Conservation (phyloP, 1,140 invertebrate genomes). For the Cryptotermes secundus region DNA sequence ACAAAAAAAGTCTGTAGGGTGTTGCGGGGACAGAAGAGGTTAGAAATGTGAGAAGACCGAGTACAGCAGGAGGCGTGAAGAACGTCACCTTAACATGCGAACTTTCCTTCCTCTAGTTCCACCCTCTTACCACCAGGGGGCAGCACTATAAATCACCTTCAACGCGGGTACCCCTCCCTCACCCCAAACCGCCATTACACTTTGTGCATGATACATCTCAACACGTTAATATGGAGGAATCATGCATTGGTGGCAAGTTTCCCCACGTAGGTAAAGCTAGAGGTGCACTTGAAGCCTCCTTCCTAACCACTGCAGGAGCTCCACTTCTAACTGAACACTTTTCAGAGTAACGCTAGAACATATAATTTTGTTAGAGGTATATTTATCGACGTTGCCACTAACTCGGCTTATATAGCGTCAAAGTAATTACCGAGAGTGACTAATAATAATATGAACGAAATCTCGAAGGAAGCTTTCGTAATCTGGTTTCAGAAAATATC, state of each 20-base stretch:
- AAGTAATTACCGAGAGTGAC: too few species aligned
- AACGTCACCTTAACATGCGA: constrained; percentile 24
- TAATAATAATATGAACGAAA: too few species aligned
- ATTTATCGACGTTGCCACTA: too few species aligned
- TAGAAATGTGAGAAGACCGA: background rate
- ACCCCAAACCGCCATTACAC: background rate
- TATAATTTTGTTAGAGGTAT: too few species aligned
- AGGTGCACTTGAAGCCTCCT: background rate
- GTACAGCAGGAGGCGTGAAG: constrained; percentile 12
- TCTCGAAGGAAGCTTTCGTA: too few species aligned
- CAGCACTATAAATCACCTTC: constrained; percentile 22
- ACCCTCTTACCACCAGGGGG: background rate
- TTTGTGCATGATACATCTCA: background rate
- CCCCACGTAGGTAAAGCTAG: background rate
- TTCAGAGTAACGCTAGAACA: too few species aligned
- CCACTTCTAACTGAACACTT: too few species aligned
- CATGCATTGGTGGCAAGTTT: background rate
- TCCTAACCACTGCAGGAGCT: background rate
- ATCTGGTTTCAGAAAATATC: too few species aligned
- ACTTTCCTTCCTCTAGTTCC: constrained; percentile 20
- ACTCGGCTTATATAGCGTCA: too few species aligned
- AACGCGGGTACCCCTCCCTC: background rate
- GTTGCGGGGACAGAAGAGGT: background rate
- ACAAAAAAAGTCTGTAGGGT: background rate
- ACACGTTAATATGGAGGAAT: background rate